Percentiles rank a stretch among this genome's conserved stretches.
Evolutionary conservation across 1,140 invertebrate species (phyloP).

Genomic region (Reticulitermes speratus): DNA sequence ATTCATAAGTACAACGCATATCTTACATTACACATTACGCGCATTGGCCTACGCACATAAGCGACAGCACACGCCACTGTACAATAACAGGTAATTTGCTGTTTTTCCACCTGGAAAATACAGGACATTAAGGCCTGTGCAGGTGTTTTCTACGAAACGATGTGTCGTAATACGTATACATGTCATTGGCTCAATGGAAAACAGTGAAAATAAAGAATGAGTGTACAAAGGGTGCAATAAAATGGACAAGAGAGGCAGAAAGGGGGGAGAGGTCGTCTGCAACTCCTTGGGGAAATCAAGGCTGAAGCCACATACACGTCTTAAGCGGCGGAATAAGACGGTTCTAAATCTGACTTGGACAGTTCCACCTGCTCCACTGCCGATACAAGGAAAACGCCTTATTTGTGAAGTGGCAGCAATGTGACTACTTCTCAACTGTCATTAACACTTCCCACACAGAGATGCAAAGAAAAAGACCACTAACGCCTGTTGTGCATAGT

Average conservation of each 20-base stretch:
- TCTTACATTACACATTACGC: no score
- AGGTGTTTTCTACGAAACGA: background rate
- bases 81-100: no score
- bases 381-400: no score
- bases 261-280: background rate
- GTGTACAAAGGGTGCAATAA: background rate
- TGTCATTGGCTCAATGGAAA: background rate
- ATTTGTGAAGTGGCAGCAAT: no score
- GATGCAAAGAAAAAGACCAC: no score
- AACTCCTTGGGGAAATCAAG: conserved; percentile 30
- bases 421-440: no score
- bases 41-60: no score
- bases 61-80: no score
- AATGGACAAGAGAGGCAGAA: background rate
- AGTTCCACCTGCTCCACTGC: background rate
- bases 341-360: background rate
- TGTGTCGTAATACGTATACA: background rate
- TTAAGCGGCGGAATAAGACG: background rate
- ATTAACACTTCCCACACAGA: no score
- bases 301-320: background rate
- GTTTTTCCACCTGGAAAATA: no score
- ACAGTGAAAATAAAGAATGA: background rate
- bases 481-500: no score
- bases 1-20: no score
- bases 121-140: background rate